These are phyloP conservation scores for Leptosomus discolor DNA, from an alignment of 2,113 vertebrate genomes.

Conservation along the genomic window DNA sequence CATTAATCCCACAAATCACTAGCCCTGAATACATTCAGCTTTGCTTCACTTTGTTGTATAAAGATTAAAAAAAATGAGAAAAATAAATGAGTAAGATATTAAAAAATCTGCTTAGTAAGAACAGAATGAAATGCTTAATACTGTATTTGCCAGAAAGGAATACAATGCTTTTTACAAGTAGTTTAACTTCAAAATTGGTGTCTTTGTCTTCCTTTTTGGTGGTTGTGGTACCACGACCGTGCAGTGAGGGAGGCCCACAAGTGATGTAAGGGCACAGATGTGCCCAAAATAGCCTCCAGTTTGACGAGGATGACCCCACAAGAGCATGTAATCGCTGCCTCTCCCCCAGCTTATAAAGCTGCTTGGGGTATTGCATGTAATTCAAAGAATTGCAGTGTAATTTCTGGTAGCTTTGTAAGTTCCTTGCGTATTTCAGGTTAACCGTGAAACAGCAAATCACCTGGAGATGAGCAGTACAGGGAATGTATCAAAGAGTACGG, in stretches of 20 bases:
- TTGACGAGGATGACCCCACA: background rate
- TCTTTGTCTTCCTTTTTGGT: background rate
- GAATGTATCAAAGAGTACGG: background rate
- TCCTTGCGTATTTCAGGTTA: background rate
- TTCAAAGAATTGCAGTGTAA: background rate
- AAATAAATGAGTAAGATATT: background rate
- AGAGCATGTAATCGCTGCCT: background rate
- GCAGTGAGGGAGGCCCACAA: background rate
- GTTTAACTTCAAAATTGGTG: background rate
- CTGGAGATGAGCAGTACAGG: background rate
- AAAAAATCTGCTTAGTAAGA: background rate
- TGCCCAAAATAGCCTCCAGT: background rate
- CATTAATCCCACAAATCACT: background rate
- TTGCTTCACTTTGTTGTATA: background rate
- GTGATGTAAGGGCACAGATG: background rate
- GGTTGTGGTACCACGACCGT: fast-evolving
- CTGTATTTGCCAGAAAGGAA: slow-evolving; percentile 32
- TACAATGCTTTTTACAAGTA: background rate
- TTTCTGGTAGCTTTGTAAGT: background rate
- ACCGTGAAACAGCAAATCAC: background rate
- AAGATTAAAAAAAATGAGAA: background rate
- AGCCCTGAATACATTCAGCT: background rate
- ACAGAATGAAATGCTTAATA: background rate
- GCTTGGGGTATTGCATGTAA: background rate
- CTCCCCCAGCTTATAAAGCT: background rate